Conservation (phyloP, 2,797 vertebrate species). For the Pseudochaenichthys georgianus region DNA sequence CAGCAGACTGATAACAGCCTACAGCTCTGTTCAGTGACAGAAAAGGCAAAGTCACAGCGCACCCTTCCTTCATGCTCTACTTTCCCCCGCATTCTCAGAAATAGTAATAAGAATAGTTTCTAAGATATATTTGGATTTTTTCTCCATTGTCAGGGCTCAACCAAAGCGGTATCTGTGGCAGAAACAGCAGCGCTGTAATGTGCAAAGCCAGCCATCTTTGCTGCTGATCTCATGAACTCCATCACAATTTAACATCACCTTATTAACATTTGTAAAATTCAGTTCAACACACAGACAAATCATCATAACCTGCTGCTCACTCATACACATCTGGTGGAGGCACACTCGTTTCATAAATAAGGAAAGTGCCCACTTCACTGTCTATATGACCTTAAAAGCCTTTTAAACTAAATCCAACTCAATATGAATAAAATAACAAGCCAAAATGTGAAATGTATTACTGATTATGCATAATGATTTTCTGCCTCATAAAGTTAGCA, state of each 20-base stretch:
- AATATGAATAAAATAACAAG: background rate
- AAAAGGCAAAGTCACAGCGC: conserved; percentile 54
- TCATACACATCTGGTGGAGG: background rate
- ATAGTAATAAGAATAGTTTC: conserved; percentile 20
- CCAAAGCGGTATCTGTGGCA: background rate
- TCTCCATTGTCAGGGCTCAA: background rate
- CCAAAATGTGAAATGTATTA: too few relatives aligned
- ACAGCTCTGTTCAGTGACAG: conserved; percentile 46
- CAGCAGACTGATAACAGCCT: conserved; percentile 73
- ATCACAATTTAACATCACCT: background rate
- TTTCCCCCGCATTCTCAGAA: conserved; percentile 28
- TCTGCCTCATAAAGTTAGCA: too few relatives aligned
- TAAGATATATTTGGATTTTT: conserved; percentile 18
- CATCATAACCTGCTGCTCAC: background rate
- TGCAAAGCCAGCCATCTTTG: background rate
- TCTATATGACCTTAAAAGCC: background rate
- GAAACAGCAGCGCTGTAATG: background rate
- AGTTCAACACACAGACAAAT: conserved; percentile 6
- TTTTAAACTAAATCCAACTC: conserved; percentile 2
- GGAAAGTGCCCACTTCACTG: background rate
- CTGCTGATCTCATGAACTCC: too few relatives aligned
- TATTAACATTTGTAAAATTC: too few relatives aligned
- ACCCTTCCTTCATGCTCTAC: conserved; percentile 27
- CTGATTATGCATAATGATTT: too few relatives aligned
- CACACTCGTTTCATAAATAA: background rate